These are phyloP conservation scores for Cavia aperea DNA, from an alignment of 2,113 vertebrate species.

Conservation along the genomic window DNA sequence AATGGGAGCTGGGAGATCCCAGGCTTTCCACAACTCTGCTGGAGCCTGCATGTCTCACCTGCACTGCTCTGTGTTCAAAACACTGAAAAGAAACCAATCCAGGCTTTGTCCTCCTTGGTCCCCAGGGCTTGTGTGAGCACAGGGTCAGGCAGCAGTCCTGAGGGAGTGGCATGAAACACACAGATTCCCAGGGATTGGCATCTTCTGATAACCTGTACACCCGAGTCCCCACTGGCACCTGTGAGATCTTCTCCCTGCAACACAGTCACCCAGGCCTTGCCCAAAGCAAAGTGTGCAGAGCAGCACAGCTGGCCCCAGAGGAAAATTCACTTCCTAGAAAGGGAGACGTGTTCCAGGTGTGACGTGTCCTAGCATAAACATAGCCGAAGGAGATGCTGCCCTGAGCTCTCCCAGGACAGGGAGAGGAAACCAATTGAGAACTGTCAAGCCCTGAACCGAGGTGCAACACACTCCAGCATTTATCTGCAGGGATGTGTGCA, in stretches of 20 bases:
- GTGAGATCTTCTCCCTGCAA: background rate
- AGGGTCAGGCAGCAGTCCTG: background rate
- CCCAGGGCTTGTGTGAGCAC: background rate
- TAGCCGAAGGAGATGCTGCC: background rate
- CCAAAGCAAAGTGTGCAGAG: constrained; percentile 14
- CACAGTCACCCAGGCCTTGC: background rate
- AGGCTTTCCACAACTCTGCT: background rate
- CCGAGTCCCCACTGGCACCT: background rate
- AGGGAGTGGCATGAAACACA: background rate
- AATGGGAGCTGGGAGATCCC: background rate
- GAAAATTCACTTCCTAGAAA: constrained; percentile 22
- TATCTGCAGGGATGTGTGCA: constrained; percentile 22
- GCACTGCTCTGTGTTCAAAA: background rate
- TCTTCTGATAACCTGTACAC: background rate
- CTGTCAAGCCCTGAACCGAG: background rate
- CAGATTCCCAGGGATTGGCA: background rate
- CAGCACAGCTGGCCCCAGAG: background rate
- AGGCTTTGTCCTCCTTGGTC: constrained; percentile 7
- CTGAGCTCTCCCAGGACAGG: background rate
- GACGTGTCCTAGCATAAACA: background rate
- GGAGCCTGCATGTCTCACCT: background rate
- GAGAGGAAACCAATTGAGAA: background rate
- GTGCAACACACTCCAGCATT: background rate
- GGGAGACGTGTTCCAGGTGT: background rate
- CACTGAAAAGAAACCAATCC: background rate